Conservation (phyloP, 2,797 vertebrate genomes). For the Notolabrus celidotus region DNA sequence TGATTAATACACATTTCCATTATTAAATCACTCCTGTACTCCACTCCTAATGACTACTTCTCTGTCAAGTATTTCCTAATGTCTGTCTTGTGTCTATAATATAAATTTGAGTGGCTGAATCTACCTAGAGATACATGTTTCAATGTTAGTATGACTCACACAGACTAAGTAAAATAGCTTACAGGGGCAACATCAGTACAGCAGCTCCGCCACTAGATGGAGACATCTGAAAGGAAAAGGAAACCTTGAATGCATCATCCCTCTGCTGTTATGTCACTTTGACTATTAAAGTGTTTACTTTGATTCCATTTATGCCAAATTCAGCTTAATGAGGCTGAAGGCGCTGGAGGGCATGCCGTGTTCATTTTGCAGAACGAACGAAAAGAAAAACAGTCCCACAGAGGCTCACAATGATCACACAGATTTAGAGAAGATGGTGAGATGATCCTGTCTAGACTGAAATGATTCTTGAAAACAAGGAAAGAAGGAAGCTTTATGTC, state of each 20-base stretch:
- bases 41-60: neutral
- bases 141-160: neutral
- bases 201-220: slow-evolving; percentile 67
- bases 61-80: neutral
- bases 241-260: neutral
- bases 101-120: neutral
- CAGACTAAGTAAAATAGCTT: no score
- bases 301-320: neutral
- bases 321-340: neutral
- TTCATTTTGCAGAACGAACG: neutral
- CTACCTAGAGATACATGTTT: neutral
- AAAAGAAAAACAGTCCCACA: neutral
- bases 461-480: no score
- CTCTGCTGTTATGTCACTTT: neutral
- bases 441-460: slow-evolving; percentile 24
- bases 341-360: neutral
- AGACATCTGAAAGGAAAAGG: slow-evolving; percentile 46
- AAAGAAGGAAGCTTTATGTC: no score
- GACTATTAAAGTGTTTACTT: neutral
- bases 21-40: no score
- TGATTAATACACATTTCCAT: no score
- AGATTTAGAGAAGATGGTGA: neutral
- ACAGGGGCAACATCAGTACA: neutral
- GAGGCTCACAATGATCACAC: neutral
- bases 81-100: neutral